A percentile compares a stretch with the other conserved stretches of the same genome.
phyloP scores from a whole-genome alignment of 2,113 vertebrate species.

The Zapus hudsonius region DNA sequence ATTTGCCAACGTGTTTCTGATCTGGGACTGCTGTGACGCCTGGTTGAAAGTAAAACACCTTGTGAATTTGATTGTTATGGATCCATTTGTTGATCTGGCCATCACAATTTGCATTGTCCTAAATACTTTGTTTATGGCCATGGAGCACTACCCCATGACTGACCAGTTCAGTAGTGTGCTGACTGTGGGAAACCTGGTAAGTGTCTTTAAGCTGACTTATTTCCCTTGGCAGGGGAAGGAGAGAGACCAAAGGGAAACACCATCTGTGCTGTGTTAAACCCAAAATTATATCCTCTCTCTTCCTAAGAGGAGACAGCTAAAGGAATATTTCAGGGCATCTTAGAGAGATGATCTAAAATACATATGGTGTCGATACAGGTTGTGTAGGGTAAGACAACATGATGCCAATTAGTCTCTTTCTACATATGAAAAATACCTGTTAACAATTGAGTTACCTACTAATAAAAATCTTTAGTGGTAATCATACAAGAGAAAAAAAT shows the following conservation, averaged over 20 bases:
- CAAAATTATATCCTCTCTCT: neutral
- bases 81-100: conserved; percentile 95
- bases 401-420: neutral
- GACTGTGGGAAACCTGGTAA: conserved; percentile 93
- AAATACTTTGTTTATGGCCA: conserved; percentile 98
- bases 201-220: conserved; percentile 69
- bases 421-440: too few species aligned
- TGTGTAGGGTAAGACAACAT: neutral
- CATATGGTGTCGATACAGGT: neutral
- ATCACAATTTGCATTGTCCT: conserved; percentile 98
- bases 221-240: neutral
- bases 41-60: conserved; percentile 94
- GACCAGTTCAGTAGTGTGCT: conserved; percentile 85
- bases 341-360: neutral
- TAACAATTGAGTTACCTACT: neutral
- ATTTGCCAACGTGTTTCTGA: conserved; percentile 93
- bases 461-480: conserved; percentile 15
- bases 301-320: neutral
- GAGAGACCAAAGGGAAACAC: neutral
- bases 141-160: conserved; percentile 94
- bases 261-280: neutral
- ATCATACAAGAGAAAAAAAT: conserved; percentile 22
- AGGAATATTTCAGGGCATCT: neutral
- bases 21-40: conserved; percentile 95
- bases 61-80: conserved; percentile 94